These are phyloP conservation scores for Popillia japonica DNA, from an alignment of 1,140 invertebrate genomes.

Conservation along the genomic window DNA sequence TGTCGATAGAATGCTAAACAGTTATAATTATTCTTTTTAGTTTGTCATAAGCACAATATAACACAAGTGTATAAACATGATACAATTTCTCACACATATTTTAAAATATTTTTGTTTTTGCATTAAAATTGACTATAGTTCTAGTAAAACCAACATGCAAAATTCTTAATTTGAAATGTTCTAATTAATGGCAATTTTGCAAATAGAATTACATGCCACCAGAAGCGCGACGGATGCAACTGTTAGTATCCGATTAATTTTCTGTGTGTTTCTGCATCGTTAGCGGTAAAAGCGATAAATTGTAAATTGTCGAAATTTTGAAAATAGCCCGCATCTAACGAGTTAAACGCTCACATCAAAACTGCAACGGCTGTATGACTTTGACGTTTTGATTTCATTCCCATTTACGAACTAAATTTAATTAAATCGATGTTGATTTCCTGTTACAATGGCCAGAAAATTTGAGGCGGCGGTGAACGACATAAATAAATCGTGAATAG, in stretches of 20 bases:
- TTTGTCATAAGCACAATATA: too few species aligned
- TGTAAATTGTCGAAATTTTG: not conserved
- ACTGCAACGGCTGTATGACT: not conserved
- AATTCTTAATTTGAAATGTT: not conserved
- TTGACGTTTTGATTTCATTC: not conserved
- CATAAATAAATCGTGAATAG: too few species aligned
- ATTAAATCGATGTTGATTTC: not conserved
- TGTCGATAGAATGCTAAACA: too few species aligned
- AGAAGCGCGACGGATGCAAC: not conserved
- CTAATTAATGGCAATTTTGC: not conserved
- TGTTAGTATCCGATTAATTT: not conserved
- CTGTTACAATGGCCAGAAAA: too few species aligned
- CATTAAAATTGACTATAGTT: too few species aligned
- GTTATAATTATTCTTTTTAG: too few species aligned
- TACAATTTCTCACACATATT: too few species aligned
- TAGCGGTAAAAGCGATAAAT: not conserved
- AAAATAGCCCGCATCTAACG: not conserved
- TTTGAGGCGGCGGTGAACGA: too few species aligned
- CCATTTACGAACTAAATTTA: not conserved
- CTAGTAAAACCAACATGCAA: too few species aligned
- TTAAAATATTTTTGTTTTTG: too few species aligned
- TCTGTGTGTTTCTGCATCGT: not conserved
- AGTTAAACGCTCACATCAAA: not conserved
- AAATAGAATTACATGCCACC: not conserved
- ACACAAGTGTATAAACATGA: too few species aligned